These are phyloP conservation scores for Colletes gigas DNA, from an alignment of 1,140 invertebrate genomes.

Conservation along the genomic window DNA sequence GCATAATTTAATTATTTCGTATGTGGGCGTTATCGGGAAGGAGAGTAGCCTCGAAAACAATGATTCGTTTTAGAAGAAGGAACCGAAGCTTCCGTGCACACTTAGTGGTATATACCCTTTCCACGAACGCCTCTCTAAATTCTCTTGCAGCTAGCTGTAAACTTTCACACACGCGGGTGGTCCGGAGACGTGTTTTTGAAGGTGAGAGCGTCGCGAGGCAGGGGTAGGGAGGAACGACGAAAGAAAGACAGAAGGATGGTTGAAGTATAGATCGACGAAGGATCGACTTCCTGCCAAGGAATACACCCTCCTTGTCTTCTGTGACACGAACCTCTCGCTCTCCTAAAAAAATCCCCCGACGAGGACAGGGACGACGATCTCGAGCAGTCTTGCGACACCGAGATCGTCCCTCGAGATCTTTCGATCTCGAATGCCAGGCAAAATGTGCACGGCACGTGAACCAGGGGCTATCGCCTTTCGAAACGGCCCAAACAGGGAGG, in stretches of 20 bases:
- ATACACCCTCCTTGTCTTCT: slow-evolving; percentile 37
- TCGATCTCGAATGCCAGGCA: slow-evolving; percentile 22
- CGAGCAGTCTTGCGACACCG: slow-evolving; percentile 31
- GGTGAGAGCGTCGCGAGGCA: not conserved
- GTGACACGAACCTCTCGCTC: slow-evolving; percentile 11
- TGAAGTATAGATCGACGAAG: slow-evolving; percentile 34
- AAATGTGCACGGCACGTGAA: slow-evolving; percentile 61
- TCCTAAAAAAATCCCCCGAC: not conserved
- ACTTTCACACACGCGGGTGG: slow-evolving; percentile 68
- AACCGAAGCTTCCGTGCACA: not conserved
- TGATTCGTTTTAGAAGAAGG: not conserved
- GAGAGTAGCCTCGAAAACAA: not conserved
- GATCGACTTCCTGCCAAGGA: slow-evolving; percentile 50
- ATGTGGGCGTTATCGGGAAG: not conserved
- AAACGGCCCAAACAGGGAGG: not conserved
- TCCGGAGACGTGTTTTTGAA: slow-evolving; percentile 51
- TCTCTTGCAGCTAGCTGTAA: slow-evolving; percentile 39
- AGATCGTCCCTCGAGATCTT: slow-evolving; percentile 45
- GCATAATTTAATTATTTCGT: not conserved
- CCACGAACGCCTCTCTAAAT: not conserved
- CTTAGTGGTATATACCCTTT: slow-evolving; percentile 9
- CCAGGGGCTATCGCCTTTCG: slow-evolving; percentile 48
- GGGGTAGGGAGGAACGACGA: not conserved
- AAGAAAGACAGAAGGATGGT: slow-evolving; percentile 21
- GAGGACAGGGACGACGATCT: slow-evolving; percentile 16